These are phyloP conservation scores for Motacilla alba DNA, from an alignment of 2,113 vertebrate species.

Conservation along the genomic window DNA sequence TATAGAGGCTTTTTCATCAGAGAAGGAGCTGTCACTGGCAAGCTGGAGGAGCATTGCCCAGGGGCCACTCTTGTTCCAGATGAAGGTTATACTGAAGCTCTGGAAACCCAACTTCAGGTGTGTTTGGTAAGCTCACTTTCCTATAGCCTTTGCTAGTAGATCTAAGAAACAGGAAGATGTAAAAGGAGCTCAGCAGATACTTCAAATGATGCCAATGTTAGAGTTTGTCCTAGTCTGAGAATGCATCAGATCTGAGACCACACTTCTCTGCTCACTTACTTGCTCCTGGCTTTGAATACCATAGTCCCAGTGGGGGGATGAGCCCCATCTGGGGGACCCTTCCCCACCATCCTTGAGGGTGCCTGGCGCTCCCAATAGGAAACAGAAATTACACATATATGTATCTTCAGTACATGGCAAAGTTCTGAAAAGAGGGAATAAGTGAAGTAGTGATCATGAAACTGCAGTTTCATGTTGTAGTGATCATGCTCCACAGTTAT, in stretches of 20 bases:
- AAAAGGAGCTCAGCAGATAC: slow-evolving; percentile 5
- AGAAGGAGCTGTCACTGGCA: neutral
- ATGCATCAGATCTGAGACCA: neutral
- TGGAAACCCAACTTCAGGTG: neutral
- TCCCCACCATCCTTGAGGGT: accelerated
- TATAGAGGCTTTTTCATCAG: slow-evolving; percentile 11
- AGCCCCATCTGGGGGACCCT: neutral
- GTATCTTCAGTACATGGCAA: neutral
- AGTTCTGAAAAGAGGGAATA: neutral
- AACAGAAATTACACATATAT: accelerated
- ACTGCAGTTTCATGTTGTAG: neutral
- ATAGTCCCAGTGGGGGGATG: accelerated
- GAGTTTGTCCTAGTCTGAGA: neutral
- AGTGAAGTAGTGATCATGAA: neutral
- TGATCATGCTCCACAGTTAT: neutral
- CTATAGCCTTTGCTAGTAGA: neutral
- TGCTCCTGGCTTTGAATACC: neutral
- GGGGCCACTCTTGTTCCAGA: neutral
- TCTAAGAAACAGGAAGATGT: neutral
- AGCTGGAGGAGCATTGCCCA: neutral
- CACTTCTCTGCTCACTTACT: neutral
- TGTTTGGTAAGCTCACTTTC: neutral
- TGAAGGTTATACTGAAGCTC: neutral
- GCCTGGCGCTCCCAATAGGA: accelerated
- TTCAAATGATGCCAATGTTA: neutral